Percentiles rank a stretch among this genome's conserved stretches.
Evolutionary conservation across 2,797 vertebrate species (phyloP).

Genomic region (Pantherophis vulpinus): DNA sequence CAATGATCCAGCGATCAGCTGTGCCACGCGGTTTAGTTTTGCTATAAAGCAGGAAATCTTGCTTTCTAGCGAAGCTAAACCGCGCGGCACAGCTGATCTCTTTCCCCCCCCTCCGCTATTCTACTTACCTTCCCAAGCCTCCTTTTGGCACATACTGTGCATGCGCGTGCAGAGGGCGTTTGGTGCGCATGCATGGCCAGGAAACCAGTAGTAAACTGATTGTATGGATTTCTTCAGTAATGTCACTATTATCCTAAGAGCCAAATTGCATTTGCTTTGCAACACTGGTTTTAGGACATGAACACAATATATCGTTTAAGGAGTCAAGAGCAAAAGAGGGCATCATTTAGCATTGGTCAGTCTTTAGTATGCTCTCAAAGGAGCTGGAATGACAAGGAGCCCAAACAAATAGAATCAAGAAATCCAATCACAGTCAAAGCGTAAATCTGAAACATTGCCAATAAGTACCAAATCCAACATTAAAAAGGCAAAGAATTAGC

Average conservation of each 20-base stretch:
- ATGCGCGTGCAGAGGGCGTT: too few relatives aligned
- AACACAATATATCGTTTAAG: neutral
- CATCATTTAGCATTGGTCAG: neutral
- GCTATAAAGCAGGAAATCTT: too few relatives aligned
- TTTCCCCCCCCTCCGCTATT: too few relatives aligned
- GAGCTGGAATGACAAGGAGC: neutral
- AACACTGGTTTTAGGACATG: neutral
- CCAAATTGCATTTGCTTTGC: neutral
- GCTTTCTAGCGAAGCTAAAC: too few relatives aligned
- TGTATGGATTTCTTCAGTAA: neutral
- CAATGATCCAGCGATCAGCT: too few relatives aligned
- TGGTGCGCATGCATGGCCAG: too few relatives aligned
- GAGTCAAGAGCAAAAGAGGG: neutral
- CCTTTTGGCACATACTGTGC: too few relatives aligned
- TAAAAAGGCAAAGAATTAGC: neutral
- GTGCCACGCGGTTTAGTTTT: too few relatives aligned
- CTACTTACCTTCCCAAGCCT: too few relatives aligned
- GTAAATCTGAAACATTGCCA: neutral
- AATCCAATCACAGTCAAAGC: neutral
- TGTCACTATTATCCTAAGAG: neutral
- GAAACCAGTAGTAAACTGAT: too few relatives aligned
- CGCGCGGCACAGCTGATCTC: too few relatives aligned
- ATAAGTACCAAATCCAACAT: neutral
- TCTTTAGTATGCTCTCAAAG: neutral
- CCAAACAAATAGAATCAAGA: neutral